phyloP scores from a whole-genome alignment of 1,140 invertebrate species.

The Pogonus chalceus region DNA sequence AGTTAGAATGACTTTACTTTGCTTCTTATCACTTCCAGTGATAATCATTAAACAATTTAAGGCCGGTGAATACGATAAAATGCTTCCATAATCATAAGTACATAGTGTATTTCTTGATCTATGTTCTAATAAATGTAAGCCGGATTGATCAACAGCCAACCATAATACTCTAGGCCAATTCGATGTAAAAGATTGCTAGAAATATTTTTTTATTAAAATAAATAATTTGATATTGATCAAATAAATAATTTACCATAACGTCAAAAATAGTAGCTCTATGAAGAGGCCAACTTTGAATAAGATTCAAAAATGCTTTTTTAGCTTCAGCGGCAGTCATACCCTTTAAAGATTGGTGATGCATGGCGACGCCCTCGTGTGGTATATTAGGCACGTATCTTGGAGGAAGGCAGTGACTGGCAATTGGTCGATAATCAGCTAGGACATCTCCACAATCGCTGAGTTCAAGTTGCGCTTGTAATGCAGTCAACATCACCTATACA shows the following conservation, averaged over 20 bases:
- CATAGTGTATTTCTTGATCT: constrained; percentile 78
- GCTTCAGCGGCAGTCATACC: constrained; percentile 78
- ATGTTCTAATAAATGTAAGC: constrained; percentile 84
- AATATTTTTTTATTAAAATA: constrained; percentile 10
- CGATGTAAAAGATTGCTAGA: constrained; percentile 87
- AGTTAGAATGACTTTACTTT: constrained; percentile 82
- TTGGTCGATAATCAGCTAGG: constrained; percentile 59
- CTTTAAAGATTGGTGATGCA: constrained; percentile 77
- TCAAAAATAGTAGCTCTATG: constrained; percentile 90
- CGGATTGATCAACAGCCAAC: constrained; percentile 85
- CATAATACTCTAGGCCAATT: constrained; percentile 87
- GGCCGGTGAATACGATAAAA: constrained; percentile 80
- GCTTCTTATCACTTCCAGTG: constrained; percentile 75
- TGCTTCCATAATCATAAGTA: constrained; percentile 78
- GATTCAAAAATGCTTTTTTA: constrained; percentile 86
- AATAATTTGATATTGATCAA: neutral
- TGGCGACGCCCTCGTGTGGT: constrained; percentile 65
- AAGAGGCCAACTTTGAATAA: constrained; percentile 87
- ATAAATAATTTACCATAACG: constrained; percentile 58
- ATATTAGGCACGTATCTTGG: constrained; percentile 64
- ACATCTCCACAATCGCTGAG: constrained; percentile 67
- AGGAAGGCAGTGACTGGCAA: constrained; percentile 73
- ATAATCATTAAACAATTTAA: constrained; percentile 85
- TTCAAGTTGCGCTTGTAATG: constrained; percentile 87
- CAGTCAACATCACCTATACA: constrained; percentile 79